A percentile compares a stretch with the other conserved stretches of the same genome.
phyloP scores from a whole-genome alignment of 2,797 vertebrate species.

The Neopelma chrysocephalum region DNA sequence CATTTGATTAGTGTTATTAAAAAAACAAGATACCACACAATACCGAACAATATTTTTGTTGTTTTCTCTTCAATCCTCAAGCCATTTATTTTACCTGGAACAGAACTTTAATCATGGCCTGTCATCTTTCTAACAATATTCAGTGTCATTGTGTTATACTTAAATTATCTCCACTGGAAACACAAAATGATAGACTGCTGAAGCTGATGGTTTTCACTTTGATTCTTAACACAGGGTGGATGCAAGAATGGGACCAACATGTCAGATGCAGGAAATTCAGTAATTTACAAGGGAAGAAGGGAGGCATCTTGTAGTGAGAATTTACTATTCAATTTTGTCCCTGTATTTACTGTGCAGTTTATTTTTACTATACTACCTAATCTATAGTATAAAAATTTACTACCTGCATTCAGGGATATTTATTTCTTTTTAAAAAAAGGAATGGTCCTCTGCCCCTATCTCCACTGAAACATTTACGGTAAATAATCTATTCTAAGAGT shows the following conservation, averaged over 20 bases:
- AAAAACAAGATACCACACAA: slow-evolving; percentile 37
- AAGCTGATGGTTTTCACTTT: slow-evolving; percentile 36
- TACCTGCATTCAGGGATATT: neutral
- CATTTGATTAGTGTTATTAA: slow-evolving; percentile 71
- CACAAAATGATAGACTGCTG: slow-evolving; percentile 61
- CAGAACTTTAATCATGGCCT: slow-evolving; percentile 68
- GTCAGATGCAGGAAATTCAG: slow-evolving; percentile 37
- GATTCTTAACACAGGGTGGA: slow-evolving; percentile 38
- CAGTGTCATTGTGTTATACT: slow-evolving; percentile 36
- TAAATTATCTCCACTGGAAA: slow-evolving; percentile 73
- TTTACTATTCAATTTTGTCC: slow-evolving; percentile 60
- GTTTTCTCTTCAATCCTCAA: slow-evolving; percentile 61
- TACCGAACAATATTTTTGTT: slow-evolving; percentile 8
- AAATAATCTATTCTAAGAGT: neutral
- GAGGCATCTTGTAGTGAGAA: slow-evolving; percentile 48
- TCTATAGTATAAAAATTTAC: slow-evolving; percentile 30
- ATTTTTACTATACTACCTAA: slow-evolving; percentile 33
- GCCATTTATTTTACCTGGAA: slow-evolving; percentile 56
- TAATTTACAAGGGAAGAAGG: slow-evolving; percentile 54
- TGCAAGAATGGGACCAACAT: neutral
- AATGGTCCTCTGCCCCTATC: neutral
- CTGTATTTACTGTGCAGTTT: slow-evolving; percentile 3
- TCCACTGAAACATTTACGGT: neutral
- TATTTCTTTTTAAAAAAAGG: slow-evolving; percentile 13
- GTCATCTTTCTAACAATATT: slow-evolving; percentile 75